Base-by-base conservation (phyloP, 2,888 invertebrate genomes). In the Alsophila aescularia region DNA sequence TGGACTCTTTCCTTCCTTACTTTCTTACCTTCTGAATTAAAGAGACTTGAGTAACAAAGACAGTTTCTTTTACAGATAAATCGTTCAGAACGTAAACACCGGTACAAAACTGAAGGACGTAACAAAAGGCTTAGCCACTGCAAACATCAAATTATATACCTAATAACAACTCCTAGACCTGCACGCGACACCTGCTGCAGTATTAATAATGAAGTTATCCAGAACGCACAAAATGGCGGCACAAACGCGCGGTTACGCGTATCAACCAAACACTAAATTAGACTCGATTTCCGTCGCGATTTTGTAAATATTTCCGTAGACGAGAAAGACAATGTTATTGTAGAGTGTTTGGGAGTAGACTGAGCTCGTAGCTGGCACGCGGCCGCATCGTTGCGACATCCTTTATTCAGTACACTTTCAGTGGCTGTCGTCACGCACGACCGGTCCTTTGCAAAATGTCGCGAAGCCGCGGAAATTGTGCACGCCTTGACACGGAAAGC, bases 291-390 rank as follows among this genome's bases (percentile, higher is more conserved):
- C 66, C 66, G 29, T 44, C 63, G 61, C 62, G 49, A 55, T 62
- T 66, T 62, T 58, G 41, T 61, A 52, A 62, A 59, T 60, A 66
- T 57, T 64, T 49, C 56, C 51, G 50, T 43, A 58, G 52, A 50
- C 56, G 52, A 52, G 42, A 50, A 43, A 69, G 73, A 70, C 72
- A 73, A 77, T 81, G 81, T 82, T 83, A 76, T 85, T 84, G 79
- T 80, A 70, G 77, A 77, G 72, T 81, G 86, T 79, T 83, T 78
- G 73, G 76, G 64, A 58, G 76, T 62, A 68, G 74, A 87, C 85
- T 86, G 85, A 83, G 73, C 77, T 60, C 74, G 73, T 72, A 70
- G 77, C 78, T 85, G 87, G 85, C 86, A 80, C 81, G 66, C 69
- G 60, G 62, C 70, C 74, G 72, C 37, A n/a, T 45, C 69, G 77